A percentile compares a stretch with the other conserved stretches of the same genome.
These are phyloP conservation scores for Myotis pilosus DNA, from an alignment of 2,797 vertebrate species.

Conservation along the genomic window DNA sequence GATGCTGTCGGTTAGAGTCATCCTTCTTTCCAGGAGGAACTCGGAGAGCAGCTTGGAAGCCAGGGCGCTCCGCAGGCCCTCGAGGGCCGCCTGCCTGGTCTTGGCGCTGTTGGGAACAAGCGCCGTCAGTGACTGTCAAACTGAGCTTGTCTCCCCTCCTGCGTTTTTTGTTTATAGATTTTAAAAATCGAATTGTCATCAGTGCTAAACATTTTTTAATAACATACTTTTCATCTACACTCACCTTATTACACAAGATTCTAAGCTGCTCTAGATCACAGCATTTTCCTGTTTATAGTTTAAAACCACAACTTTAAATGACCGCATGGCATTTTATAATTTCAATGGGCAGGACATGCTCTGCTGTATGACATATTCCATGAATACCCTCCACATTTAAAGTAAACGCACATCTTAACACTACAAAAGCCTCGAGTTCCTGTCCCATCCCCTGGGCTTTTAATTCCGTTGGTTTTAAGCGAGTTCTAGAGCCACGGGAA, in stretches of 20 bases:
- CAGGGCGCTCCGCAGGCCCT: conserved; percentile 94
- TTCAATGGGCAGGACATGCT: background rate
- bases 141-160: background rate
- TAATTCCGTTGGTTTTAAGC: background rate
- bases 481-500: background rate
- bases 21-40: conserved; percentile 95
- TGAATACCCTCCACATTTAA: background rate
- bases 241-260: background rate
- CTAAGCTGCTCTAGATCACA: background rate
- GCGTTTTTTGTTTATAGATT: background rate
- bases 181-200: background rate
- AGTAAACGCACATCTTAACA: background rate
- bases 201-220: background rate
- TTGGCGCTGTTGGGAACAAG: conserved; percentile 89
- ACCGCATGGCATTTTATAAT: background rate
- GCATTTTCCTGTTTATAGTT: background rate
- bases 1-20: conserved; percentile 97
- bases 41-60: conserved; percentile 95
- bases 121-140: background rate
- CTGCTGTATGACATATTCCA: background rate
- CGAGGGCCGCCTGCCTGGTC: conserved; percentile 94
- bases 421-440: background rate
- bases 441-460: background rate
- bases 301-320: background rate
- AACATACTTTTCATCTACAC: background rate